phyloP scores from a whole-genome alignment of 2,888 invertebrate species.

The Dolichomitus sp. region DNA sequence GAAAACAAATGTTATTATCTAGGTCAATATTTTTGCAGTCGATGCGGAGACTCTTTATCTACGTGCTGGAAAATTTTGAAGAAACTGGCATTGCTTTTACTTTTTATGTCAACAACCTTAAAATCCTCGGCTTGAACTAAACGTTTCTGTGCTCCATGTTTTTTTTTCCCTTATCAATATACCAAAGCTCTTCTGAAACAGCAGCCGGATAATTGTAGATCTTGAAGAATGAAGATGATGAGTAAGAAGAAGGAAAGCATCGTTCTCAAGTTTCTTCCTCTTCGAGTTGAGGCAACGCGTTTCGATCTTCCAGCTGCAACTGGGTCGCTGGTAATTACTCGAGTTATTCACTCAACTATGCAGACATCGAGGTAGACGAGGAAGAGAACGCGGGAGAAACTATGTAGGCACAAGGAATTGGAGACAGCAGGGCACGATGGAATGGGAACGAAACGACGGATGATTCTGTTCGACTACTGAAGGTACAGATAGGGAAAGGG shows the following conservation, averaged over 20 bases:
- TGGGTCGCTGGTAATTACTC: conserved; percentile 79
- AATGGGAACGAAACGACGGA: conserved; percentile 39
- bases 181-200: neutral
- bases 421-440: conserved; percentile 2
- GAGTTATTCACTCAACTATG: conserved; percentile 79
- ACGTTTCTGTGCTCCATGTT: neutral
- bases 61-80: too few species aligned
- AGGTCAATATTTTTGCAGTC: too few species aligned
- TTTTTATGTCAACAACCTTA: too few species aligned
- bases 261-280: neutral
- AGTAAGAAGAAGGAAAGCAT: conserved; percentile 13
- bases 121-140: neutral
- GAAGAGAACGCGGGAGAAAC: conserved; percentile 27
- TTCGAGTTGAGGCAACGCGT: conserved; percentile 22
- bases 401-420: conserved; percentile 32
- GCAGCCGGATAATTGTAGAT: neutral
- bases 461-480: conserved; percentile 12
- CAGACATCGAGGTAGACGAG: conserved; percentile 52
- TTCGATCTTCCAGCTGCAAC: conserved; percentile 66
- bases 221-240: neutral
- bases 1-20: too few species aligned
- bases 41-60: too few species aligned
- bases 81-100: too few species aligned
- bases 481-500: conserved; percentile 12
- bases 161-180: neutral